Base-by-base conservation (phyloP, 2,113 vertebrate genomes). In the Pitta sordida region DNA sequence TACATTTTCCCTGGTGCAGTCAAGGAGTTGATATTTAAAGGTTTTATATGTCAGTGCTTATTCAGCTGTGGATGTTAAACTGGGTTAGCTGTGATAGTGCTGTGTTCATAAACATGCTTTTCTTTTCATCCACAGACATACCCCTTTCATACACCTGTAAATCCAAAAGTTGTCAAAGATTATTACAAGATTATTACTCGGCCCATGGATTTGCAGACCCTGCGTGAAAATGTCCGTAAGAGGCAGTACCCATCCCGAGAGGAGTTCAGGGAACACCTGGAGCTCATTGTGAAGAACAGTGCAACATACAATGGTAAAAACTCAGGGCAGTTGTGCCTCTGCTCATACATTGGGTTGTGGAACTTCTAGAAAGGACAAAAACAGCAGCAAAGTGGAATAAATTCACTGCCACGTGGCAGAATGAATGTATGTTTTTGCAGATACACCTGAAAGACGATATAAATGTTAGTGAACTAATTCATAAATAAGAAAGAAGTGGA, bases 121-220 rank as follows among this genome's bases (percentile, higher is more conserved):
- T 27, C 26, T 90, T 89, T 36, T 49, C 43, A 4, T 71, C 22
- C 48, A 64, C 91, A 99, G 99, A 99, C 99, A 0, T 99, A 99
- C 74, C 99, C 99, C 9, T 99, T 99, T 76, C 99, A 99, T 91
- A 99, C 99, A 6, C 99, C 99, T 16, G 99, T 99, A 43, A 99
- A 99, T 70, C 98, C 98, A 53, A 99, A 99, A 95, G 98, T 99
- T 60, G 99, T 99, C 82, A 99, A 99, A 93, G 99, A 99, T 95
- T 99, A 99, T 94, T 99, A 99, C 26, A 99, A 99, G 97, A 99
- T 99, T 78, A 99, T 99, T 88, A 99, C 98, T 6, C 97, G 99
- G 52, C 99, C 99, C 17, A 99, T 99, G 99, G 99, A 99, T 95
- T 97, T 99, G 75, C 99, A 99, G 96, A 99, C 99, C 2, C 97